phyloP scores from a whole-genome alignment of 1,140 invertebrate species.

The Nebria ingens region DNA sequence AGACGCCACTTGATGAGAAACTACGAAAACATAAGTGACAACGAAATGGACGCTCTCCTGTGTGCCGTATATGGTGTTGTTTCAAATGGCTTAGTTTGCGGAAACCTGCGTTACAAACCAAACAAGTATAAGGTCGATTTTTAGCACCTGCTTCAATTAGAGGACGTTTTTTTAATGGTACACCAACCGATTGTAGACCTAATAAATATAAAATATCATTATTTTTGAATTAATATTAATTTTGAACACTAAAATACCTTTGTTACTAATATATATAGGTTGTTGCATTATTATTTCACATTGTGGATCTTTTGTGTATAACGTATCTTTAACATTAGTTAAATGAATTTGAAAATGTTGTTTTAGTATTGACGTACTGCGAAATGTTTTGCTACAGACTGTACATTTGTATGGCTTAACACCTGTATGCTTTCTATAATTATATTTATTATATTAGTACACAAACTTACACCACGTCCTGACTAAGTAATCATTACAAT shows the following conservation, averaged over 20 bases:
- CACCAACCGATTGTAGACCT: background rate
- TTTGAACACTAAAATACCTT: background rate
- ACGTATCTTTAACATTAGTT: background rate
- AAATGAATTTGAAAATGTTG: background rate
- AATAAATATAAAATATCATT: too few relatives aligned
- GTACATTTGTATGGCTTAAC: background rate
- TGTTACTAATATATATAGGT: background rate
- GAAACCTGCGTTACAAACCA: slow-evolving; percentile 20
- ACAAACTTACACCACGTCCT: too few relatives aligned
- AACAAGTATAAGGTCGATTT: slow-evolving; percentile 18
- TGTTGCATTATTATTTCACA: background rate
- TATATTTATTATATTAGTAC: background rate
- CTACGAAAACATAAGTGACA: slow-evolving; percentile 19
- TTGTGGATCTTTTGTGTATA: background rate
- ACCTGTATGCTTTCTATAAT: slow-evolving; percentile 14
- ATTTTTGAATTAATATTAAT: too few relatives aligned
- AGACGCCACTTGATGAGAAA: background rate
- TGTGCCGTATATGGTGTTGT: slow-evolving; percentile 24
- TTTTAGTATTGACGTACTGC: background rate
- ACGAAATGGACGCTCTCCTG: slow-evolving; percentile 20
- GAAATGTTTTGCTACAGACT: slow-evolving; percentile 3
- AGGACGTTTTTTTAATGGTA: background rate
- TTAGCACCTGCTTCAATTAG: background rate
- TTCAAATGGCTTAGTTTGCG: slow-evolving; percentile 20
- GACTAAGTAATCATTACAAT: too few relatives aligned